Evolutionary conservation across 2,888 invertebrate genomes (phyloP).

Genomic region (Silvanus unidentatus): DNA sequence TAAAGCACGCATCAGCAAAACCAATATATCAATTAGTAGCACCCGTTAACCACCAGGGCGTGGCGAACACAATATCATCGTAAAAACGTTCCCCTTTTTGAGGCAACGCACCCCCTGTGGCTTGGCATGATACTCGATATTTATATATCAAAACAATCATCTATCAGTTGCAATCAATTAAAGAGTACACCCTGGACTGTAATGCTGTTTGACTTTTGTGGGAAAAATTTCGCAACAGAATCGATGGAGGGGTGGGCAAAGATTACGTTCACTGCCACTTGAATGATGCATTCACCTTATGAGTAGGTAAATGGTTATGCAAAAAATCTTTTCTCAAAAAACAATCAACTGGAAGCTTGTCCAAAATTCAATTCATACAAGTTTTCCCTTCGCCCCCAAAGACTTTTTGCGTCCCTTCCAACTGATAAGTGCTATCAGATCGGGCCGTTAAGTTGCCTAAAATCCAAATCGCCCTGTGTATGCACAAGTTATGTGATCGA

Average conservation of each 20-base stretch:
- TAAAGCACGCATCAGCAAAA: conserved; percentile 27
- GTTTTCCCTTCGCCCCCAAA: too few relatives aligned
- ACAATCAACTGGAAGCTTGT: too few relatives aligned
- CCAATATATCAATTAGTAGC: conserved; percentile 46
- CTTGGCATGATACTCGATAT: conserved; percentile 24
- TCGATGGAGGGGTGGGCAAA: too few relatives aligned
- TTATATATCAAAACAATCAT: conserved; percentile 22
- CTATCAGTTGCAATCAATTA: conserved; percentile 25
- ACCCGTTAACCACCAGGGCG: conserved; percentile 42
- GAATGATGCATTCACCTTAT: too few relatives aligned
- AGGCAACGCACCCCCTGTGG: conserved; percentile 17
- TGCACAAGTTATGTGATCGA: conserved; percentile 26
- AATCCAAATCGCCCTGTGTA: conserved; percentile 4
- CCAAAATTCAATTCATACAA: too few relatives aligned
- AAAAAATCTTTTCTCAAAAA: too few relatives aligned
- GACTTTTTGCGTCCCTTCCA: too few relatives aligned
- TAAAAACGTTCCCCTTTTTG: not conserved
- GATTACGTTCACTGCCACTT: too few relatives aligned
- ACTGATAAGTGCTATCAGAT: too few relatives aligned
- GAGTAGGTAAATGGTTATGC: too few relatives aligned
- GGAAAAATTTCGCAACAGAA: too few relatives aligned
- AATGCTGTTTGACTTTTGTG: too few relatives aligned
- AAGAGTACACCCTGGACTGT: conserved; percentile 5
- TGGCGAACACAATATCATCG: conserved; percentile 34
- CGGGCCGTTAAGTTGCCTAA: not conserved